Evolutionary conservation across 1,140 invertebrate genomes (phyloP).

Genomic region (Latrodectus geometricus): DNA sequence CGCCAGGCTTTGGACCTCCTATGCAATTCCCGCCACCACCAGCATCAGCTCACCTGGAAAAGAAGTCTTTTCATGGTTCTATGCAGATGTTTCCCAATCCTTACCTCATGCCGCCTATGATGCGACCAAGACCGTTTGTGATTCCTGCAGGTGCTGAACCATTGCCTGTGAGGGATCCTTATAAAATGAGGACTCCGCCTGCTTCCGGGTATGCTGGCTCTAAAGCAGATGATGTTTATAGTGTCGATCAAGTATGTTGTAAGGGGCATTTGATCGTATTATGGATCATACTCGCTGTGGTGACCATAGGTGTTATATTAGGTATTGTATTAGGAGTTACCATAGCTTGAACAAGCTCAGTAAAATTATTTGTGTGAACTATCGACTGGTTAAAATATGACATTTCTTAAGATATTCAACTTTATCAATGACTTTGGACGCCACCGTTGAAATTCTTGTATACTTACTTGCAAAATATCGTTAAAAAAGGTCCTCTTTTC

Average conservation of each 20-base stretch:
- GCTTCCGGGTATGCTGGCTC: constrained; percentile 35
- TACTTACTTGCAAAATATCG: no score
- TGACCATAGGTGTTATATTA: constrained; percentile 67
- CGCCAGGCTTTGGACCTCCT: neutral
- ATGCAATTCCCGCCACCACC: constrained; percentile 4
- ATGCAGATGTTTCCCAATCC: constrained; percentile 55
- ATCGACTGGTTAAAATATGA: neutral
- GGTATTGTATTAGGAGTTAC: constrained; percentile 67
- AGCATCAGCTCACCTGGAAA: constrained; percentile 32
- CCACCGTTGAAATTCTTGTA: no score
- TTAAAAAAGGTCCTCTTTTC: no score
- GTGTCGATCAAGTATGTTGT: constrained; percentile 64
- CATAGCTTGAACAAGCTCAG: neutral
- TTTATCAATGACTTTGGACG: no score
- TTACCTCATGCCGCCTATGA: constrained; percentile 52
- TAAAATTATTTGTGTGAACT: neutral
- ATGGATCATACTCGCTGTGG: constrained; percentile 67
- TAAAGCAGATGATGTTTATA: constrained; percentile 51
- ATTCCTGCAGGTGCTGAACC: constrained; percentile 59
- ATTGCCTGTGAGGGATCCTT: constrained; percentile 62
- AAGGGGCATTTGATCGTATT: constrained; percentile 67
- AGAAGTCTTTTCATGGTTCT: constrained; percentile 62
- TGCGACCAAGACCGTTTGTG: constrained; percentile 57
- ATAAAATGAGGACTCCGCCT: constrained; percentile 53
- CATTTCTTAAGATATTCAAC: no score